These are phyloP conservation scores for Channallabes apus DNA, from an alignment of 2,797 vertebrate species.

Conservation along the genomic window DNA sequence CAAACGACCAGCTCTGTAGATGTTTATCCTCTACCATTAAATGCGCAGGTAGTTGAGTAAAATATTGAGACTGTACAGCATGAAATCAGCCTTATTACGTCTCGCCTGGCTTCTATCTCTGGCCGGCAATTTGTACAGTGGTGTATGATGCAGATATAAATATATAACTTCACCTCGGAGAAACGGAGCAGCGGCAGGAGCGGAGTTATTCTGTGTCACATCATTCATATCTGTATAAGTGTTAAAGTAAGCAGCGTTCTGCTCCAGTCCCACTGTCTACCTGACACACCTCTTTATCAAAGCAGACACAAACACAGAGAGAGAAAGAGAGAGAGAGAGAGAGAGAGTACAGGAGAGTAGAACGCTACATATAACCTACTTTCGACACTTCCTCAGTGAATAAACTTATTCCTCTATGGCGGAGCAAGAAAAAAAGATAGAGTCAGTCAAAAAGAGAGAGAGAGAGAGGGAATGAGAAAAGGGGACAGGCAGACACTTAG, in stretches of 20 bases:
- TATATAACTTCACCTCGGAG: background rate
- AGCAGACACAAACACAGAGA: background rate
- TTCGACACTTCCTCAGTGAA: conserved; percentile 34
- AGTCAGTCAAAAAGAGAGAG: background rate
- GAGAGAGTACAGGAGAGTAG: background rate
- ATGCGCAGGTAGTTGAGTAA: background rate
- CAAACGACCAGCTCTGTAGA: background rate
- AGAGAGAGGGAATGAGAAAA: background rate
- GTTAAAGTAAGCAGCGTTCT: background rate
- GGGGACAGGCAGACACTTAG: background rate
- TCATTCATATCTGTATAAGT: conserved; percentile 14
- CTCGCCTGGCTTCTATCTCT: background rate
- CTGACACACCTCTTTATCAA: conserved; percentile 48
- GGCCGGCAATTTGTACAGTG: background rate
- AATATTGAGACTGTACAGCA: background rate
- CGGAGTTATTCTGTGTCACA: conserved; percentile 1
- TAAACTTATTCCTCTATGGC: conserved; percentile 30
- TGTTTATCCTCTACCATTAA: background rate
- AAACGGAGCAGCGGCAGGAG: background rate
- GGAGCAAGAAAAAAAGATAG: background rate
- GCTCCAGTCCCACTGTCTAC: background rate
- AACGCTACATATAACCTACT: conserved; percentile 46
- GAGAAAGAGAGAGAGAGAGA: conserved; percentile 3
- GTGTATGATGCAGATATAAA: background rate
- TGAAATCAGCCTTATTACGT: background rate